Percentiles rank a stretch among this genome's conserved stretches.
phyloP scores from a whole-genome alignment of 2,113 vertebrate species.

The Ovis canadensis region DNA sequence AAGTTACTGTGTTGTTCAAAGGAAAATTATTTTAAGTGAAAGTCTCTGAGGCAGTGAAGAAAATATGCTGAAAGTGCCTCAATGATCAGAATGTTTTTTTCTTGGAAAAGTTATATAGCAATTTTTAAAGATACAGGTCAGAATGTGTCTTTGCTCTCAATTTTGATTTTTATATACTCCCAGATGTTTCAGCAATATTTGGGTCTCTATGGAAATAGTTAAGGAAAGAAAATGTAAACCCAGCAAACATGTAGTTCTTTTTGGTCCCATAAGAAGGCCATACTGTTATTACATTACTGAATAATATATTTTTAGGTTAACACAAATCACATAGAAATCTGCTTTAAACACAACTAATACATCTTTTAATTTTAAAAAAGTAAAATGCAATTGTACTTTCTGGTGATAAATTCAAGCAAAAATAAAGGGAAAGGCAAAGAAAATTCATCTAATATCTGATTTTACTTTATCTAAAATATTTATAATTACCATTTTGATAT shows the following conservation, averaged over 20 bases:
- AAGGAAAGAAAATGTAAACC: not conserved
- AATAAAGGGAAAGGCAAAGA: not conserved
- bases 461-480: not conserved
- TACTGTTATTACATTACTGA: not conserved
- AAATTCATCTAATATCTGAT: not conserved
- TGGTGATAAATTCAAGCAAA: not conserved
- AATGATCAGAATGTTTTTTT: not conserved
- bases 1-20: slow-evolving; percentile 11
- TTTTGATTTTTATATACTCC: slow-evolving; percentile 48
- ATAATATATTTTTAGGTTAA: not conserved
- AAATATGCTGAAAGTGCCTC: slow-evolving; percentile 28
- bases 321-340: not conserved
- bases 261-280: not conserved
- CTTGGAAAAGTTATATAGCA: not conserved
- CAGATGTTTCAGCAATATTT: not conserved
- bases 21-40: slow-evolving; percentile 52
- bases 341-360: not conserved
- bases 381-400: not conserved
- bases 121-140: slow-evolving; percentile 45
- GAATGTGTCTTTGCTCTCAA: slow-evolving; percentile 19
- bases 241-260: not conserved
- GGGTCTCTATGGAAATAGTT: not conserved
- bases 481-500: not conserved
- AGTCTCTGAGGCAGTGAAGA: slow-evolving; percentile 26
- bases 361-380: not conserved